Evolutionary conservation across 2,113 vertebrate genomes (phyloP), one percentile per base, ranked within the genome.

Genomic region (Petrocephalus zakoni): DNA sequence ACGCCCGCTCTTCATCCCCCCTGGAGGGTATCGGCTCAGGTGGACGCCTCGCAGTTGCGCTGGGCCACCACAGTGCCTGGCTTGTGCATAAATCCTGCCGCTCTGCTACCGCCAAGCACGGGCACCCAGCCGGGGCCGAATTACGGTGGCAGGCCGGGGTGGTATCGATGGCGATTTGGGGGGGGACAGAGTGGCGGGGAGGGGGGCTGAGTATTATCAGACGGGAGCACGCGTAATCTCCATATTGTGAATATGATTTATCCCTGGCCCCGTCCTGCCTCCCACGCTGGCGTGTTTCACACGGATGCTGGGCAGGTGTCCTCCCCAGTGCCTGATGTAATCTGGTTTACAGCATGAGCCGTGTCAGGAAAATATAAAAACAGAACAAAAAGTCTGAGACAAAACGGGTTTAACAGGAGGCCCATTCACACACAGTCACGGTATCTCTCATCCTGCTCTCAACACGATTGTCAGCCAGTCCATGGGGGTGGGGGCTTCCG

Each of bases 291-390:
- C 91, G 90, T 93, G 92, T 91, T 92, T 93, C 93, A 75, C 93
- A 93, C 91, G 93, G 91, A 89, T 91, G 90, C 91, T 91, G 92
- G 92, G 92, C 93, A 91, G 91, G 42, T 83, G 46, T 25, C 81
- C 81, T 13, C 81, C 81, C 81, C 21, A 3, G 91, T 90, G 92
- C 51, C 87, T 91, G 89, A 92, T 94, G 92, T 94, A 95, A 95
- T 95, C 93, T 92, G 90, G 93, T 94, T 94, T 93, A 93, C 93
- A 91, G 93, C 90, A 88, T 90, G 91, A 90, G 91, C 90, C 91
- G 90, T 86, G 42, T 42, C 21, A 17, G 17, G 21, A 25, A 29
- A 88, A 82, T 7, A 85, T 49, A 55, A 17, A 37, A 78, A 78
- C 29, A 42, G 34, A 78, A 78, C 0, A 42, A 8, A 78, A 78